Evolutionary conservation across 2,888 invertebrate genomes (phyloP), one percentile per base, ranked within the genome.

Genomic region (Ferrisia virgata): DNA sequence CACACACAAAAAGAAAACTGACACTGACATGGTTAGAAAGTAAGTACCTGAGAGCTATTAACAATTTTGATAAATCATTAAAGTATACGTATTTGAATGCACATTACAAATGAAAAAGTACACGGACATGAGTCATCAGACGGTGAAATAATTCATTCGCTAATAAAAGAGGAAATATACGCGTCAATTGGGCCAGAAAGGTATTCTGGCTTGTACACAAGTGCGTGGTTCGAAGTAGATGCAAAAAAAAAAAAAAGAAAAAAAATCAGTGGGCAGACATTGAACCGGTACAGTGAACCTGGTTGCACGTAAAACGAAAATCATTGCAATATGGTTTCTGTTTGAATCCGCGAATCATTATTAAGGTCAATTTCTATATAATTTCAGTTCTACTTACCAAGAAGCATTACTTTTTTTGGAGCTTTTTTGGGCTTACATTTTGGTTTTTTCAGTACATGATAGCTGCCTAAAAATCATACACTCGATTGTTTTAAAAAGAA

Each of bases 321-420:
- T 79, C 28, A 43, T 72, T 18, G 72, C 72, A 25, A 72, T 31
- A 33, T 33, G 72, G 72, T 72, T 15, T 72, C 40, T 79, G 18
- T 79, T 0, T 4, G 33, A 33, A 28, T 25, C 13, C 43, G 79
- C 40, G 79, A 43, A 78, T 15, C 31, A 8, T n/a, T 28, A 64
- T 64, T 25, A 64, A 64, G 28, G 33, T 31, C 33, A 22, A 43
- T 78, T 78, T 72, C 15, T 31, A 3, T n/a, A n/a, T 4, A 8
- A 13, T 43, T 0, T 6, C 5, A 25, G 33, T 11, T 18, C 2
- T 79, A 95, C 95, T 95, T 92, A 95, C 95, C 94, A 90, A 95
- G 95, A 89, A 95, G 95, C 91, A 95, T 95, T 86, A 95, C 95
- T 91, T 95, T 94, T 92, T 95, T 95, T 86, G 95, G 95, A 89